Percentiles rank a stretch among this genome's conserved stretches.
Evolutionary conservation across 2,113 vertebrate genomes (phyloP).

Genomic region (Perca fluviatilis): DNA sequence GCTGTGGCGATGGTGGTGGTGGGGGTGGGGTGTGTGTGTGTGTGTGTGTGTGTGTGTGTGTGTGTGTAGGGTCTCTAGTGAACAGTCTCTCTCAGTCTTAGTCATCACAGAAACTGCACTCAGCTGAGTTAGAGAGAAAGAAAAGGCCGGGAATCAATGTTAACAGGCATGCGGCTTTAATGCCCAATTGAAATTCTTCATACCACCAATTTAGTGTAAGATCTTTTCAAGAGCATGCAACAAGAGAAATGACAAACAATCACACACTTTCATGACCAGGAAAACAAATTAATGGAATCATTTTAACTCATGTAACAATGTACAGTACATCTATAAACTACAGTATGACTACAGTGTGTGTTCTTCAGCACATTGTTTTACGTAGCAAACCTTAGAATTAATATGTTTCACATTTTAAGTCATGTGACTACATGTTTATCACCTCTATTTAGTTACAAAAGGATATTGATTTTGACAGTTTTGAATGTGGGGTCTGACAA

Average conservation of each 20-base stretch:
- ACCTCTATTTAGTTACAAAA: not conserved
- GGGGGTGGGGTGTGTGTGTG: conserved; percentile 18
- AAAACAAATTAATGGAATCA: not conserved
- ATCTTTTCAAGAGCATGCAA: not conserved
- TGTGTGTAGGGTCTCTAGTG: conserved; percentile 56
- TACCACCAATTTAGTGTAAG: conserved; percentile 11
- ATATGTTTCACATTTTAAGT: not conserved
- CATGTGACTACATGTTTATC: not conserved
- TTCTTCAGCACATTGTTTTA: not conserved
- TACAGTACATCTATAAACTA: not conserved
- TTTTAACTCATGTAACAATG: not conserved
- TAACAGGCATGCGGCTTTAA: conserved; percentile 28
- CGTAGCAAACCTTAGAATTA: not conserved
- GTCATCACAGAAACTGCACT: conserved; percentile 70
- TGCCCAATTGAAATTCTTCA: conserved; percentile 32
- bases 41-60: conserved; percentile 34
- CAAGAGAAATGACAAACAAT: not conserved
- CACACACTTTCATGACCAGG: not conserved
- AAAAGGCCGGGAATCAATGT: conserved; percentile 23
- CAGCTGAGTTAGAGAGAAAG: conserved; percentile 46
- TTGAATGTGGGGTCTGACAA: conserved; percentile 26
- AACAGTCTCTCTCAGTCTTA: conserved; percentile 76
- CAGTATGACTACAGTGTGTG: not conserved
- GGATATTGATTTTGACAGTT: conserved; percentile 8
- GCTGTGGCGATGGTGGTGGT: conserved; percentile 45